Base-by-base conservation (phyloP, 2,888 invertebrate genomes). In the Euplagia quadripunctaria region DNA sequence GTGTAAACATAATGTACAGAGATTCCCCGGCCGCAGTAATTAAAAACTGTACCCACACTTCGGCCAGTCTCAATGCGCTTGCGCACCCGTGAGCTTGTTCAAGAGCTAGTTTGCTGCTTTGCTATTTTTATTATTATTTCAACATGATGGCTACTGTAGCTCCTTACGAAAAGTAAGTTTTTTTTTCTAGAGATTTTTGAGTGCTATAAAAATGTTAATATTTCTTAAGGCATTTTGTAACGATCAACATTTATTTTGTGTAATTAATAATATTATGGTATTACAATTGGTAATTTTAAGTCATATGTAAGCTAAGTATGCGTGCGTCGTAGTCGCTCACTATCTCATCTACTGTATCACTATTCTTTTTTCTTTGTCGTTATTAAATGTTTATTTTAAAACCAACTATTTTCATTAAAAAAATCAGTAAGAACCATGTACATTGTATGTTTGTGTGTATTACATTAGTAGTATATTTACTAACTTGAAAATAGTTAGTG, bases 101-200 rank as follows among this genome's bases (percentile, higher is more conserved):
- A 42, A 51, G 42, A 55, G 42, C 9, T n/a, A 16, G 12, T 52
- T 41, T 8, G 16, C 43, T 31, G 12, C 16, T 12, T 46, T 46
- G 43, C 6, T 9, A 46, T 9, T 52, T 52, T 64, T 52, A 12
- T 49, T 63, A 31, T 41, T 64, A 14, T 72, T 51, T 58, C 46
- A 63, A 67, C 3, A 73, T 55, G 58, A 55, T 65, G 65, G 31
- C 64, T 6, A 66, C 66, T 11, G 55, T 63, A 49, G 72, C 65
- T n/a, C 68, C 75, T 7, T 81, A 71, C 66, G 84, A 83, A 68
- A 81, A 81, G 82, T 82, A 68, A 82, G 82, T 81, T 16, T 0
- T 43, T 58, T 64, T 68, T 14, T 43, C 12, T 31, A 31, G 1
- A 20, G 12, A 65, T 20, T 1, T n/a, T 14, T 46, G 46, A 64